Percentiles rank a stretch among this genome's conserved stretches.
Evolutionary conservation across 2,113 vertebrate species (phyloP).

Genomic region (Scomber japonicus): DNA sequence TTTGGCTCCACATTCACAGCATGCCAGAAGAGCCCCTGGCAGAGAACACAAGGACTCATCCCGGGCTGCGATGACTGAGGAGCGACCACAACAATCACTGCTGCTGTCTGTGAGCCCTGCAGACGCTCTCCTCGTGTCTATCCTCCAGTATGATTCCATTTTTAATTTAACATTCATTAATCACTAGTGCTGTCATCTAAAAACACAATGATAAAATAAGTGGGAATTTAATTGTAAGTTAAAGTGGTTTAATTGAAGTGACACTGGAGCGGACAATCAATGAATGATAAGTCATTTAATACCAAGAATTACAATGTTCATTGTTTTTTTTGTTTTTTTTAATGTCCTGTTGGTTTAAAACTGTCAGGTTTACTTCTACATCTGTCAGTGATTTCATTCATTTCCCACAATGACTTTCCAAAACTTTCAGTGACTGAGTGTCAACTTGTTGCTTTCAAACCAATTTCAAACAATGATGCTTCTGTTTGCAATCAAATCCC

Average conservation of each 20-base stretch:
- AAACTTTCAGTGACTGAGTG: too few relatives aligned
- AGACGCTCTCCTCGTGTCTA: not conserved
- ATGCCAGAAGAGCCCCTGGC: slow-evolving; percentile 63
- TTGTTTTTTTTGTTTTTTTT: too few relatives aligned
- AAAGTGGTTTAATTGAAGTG: slow-evolving; percentile 32
- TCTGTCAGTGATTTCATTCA: too few relatives aligned
- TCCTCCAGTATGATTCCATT: not conserved
- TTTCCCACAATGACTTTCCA: too few relatives aligned
- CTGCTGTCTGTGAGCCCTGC: slow-evolving; percentile 17
- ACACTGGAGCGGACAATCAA: not conserved
- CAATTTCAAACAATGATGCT: too few relatives aligned
- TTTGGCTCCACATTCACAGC: slow-evolving; percentile 53
- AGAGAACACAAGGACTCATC: slow-evolving; percentile 47
- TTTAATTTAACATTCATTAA: not conserved
- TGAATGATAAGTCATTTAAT: too few relatives aligned
- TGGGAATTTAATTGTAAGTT: not conserved
- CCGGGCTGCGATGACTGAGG: slow-evolving; percentile 23
- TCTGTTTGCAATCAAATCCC: too few relatives aligned
- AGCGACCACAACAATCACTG: slow-evolving; percentile 35
- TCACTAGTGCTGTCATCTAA: slow-evolving; percentile 11
- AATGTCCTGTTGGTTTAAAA: too few relatives aligned
- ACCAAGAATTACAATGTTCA: too few relatives aligned
- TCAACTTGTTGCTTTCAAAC: too few relatives aligned
- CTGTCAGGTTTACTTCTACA: too few relatives aligned
- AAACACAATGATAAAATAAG: not conserved